Base-by-base conservation (phyloP, 2,797 vertebrate genomes). In the Cynodonichthys magdalenae region DNA sequence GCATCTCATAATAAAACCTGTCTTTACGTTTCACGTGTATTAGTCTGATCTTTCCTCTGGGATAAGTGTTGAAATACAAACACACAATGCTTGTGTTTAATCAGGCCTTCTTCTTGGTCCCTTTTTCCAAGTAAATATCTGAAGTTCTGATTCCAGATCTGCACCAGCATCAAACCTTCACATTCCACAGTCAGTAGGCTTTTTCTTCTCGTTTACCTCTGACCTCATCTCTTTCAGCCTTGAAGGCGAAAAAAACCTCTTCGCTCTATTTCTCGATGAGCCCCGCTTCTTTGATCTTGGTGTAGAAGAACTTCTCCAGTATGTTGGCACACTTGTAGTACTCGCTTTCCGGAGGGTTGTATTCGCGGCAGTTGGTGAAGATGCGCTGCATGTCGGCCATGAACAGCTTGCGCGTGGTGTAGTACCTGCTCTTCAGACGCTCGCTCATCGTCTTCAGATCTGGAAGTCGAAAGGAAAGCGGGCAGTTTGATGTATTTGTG, bases 291-390 rank as follows among this genome's bases (percentile, higher is more conserved):
- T 99, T 99, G 90, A 99, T 98, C 94, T 99, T 99, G 82, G 94
- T 96, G 92, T 99, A 99, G 94, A 99, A 99, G 93, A 98, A 99
- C 74, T 99, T 99, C 92, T 99, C 98, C 90, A 99, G 93, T 87
- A 98, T 92, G 89, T 97, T 99, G 93, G 97, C 97, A 86, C 98
- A 99, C 82, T 97, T 99, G 94, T 96, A 99, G 94, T 99, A 99
- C 92, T 99, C 97, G 65, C 97, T 99, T 88, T 99, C 98, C 0
- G 98, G 97, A 11, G 96, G 95, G 90, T 99, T 99, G 93, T 98
- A 99, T 85, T 99, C 97, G 52, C 95, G 95, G 80, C 98, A 99
- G 88, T 99, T 99, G 76, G 97, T 99, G 91, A 99, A 98, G 89
- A 99, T 97, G 69, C 97, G 94, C 85, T 99, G 98, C 93, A 99